Conservation (phyloP, 2,797 vertebrate genomes). For the Tiaroga cobitis region DNA sequence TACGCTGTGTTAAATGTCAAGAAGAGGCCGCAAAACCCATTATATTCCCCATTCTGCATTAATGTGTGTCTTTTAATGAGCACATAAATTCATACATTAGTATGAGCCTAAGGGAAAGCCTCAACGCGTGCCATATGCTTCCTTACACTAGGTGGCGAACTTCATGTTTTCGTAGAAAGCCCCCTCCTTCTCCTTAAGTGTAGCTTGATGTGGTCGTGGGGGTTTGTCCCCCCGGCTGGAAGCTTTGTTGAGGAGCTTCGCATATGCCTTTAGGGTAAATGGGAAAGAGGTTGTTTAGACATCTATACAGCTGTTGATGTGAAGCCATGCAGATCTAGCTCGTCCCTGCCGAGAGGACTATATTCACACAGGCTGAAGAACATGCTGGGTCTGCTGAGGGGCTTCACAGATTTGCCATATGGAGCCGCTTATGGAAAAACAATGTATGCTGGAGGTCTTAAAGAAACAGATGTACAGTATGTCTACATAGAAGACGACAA, state of each 20-base stretch:
- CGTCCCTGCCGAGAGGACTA: not conserved
- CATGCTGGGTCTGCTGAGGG: constrained; percentile 15
- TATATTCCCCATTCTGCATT: constrained; percentile 43
- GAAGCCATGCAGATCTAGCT: constrained; percentile 16
- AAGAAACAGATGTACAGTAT: not conserved
- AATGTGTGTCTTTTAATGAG: constrained; percentile 56
- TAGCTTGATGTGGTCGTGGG: not conserved
- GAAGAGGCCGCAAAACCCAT: constrained; percentile 44
- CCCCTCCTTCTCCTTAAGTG: not conserved
- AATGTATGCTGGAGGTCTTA: not conserved
- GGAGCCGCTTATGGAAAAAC: constrained; percentile 14
- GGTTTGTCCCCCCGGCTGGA: constrained; percentile 14
- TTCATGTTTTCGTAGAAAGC: not conserved
- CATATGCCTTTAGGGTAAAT: constrained; percentile 44
- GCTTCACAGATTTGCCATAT: not conserved
- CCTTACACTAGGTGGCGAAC: constrained; percentile 5
- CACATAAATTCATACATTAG: constrained; percentile 55
- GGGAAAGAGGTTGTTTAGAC: constrained; percentile 34
- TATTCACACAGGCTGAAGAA: constrained; percentile 2
- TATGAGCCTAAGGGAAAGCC: constrained; percentile 3
- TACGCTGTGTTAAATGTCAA: constrained; percentile 64
- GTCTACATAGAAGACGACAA: not conserved
- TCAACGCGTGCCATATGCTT: constrained; percentile 9
- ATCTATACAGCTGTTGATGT: constrained; percentile 40
- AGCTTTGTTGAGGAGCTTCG: constrained; percentile 56